Percentiles rank a stretch among this genome's conserved stretches.
Conservation (phyloP, 2,888 invertebrate genomes). For the Hymenopus coronatus region DNA sequence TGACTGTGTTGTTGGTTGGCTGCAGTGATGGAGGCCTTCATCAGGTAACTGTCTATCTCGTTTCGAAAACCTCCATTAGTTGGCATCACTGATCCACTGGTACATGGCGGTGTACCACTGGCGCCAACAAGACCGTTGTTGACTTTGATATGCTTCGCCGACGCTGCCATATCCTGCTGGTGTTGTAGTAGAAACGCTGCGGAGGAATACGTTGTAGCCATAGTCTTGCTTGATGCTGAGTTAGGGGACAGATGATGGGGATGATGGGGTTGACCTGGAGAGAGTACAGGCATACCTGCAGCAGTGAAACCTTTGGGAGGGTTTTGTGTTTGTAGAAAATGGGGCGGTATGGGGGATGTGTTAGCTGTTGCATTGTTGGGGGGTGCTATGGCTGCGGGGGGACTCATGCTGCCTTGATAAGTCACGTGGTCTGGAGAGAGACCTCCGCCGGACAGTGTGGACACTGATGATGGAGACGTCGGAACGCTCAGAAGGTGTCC, state of each 20-base stretch:
- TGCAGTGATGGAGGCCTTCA: slow-evolving; percentile 24
- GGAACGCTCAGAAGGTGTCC: slow-evolving; percentile 26
- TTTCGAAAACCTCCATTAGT: slow-evolving; percentile 16
- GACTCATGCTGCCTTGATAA: slow-evolving; percentile 76
- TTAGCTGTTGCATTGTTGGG: slow-evolving; percentile 1
- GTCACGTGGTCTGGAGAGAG: slow-evolving; percentile 65
- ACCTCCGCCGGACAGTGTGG: slow-evolving; percentile 35
- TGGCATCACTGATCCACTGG: not conserved
- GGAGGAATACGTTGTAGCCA: slow-evolving; percentile 37
- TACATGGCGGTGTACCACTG: not conserved
- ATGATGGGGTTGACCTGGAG: slow-evolving; percentile 21
- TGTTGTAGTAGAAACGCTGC: slow-evolving; percentile 19
- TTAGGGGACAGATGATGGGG: slow-evolving; percentile 1
- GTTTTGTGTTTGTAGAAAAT: slow-evolving; percentile 19
- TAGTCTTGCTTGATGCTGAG: slow-evolving; percentile 41
- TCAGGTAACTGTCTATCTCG: slow-evolving; percentile 27
- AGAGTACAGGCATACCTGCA: slow-evolving; percentile 29
- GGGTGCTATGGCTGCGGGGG: slow-evolving; percentile 48
- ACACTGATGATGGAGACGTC: slow-evolving; percentile 37
- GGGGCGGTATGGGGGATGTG: slow-evolving; percentile 24
- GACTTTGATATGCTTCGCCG: slow-evolving; percentile 12
- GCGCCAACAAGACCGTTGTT: not conserved
- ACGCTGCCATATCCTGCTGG: slow-evolving; percentile 2
- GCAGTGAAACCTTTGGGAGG: slow-evolving; percentile 31
- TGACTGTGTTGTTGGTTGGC: not conserved